Evolutionary conservation across 2,888 invertebrate genomes (phyloP).

Genomic region (Athalia rosae): DNA sequence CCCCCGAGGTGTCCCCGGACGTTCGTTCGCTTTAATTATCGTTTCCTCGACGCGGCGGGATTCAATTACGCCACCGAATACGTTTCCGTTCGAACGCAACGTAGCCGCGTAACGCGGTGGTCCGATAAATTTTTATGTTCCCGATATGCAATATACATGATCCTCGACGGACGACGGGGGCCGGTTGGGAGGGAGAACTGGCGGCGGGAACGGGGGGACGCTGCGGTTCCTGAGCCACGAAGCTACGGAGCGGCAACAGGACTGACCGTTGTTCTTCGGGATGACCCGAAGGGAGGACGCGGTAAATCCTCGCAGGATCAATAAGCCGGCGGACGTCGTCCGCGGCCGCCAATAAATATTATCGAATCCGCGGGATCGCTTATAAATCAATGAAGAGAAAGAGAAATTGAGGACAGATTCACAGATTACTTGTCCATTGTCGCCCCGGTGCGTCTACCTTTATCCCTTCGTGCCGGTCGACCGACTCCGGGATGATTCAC

Average conservation of each 20-base stretch:
- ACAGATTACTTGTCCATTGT: conserved; percentile 30
- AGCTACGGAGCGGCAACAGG: not conserved
- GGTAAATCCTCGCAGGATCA: conserved; percentile 39
- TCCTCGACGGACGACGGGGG: not conserved
- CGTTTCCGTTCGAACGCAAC: too few relatives aligned
- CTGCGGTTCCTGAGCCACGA: not conserved
- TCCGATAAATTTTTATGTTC: too few relatives aligned
- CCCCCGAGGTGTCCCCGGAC: too few relatives aligned
- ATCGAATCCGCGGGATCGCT: conserved; percentile 35
- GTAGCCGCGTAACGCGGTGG: too few relatives aligned
- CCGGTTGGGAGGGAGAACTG: not conserved
- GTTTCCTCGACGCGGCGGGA: too few relatives aligned
- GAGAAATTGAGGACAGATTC: conserved; percentile 25
- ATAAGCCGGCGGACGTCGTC: conserved; percentile 39
- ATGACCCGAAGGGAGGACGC: conserved; percentile 21
- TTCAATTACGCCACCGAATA: too few relatives aligned
- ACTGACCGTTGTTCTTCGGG: conserved; percentile 34
- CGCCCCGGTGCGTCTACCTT: not conserved
- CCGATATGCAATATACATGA: too few relatives aligned
- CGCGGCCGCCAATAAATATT: conserved; percentile 39
- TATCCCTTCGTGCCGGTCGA: not conserved
- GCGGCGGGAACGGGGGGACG: not conserved
- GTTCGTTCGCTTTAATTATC: too few relatives aligned
- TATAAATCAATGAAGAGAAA: conserved; percentile 34
- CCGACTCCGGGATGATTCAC: too few relatives aligned